Evolutionary conservation across 1,140 invertebrate genomes (phyloP).

Genomic region (Caenorhabditis inopinata): DNA sequence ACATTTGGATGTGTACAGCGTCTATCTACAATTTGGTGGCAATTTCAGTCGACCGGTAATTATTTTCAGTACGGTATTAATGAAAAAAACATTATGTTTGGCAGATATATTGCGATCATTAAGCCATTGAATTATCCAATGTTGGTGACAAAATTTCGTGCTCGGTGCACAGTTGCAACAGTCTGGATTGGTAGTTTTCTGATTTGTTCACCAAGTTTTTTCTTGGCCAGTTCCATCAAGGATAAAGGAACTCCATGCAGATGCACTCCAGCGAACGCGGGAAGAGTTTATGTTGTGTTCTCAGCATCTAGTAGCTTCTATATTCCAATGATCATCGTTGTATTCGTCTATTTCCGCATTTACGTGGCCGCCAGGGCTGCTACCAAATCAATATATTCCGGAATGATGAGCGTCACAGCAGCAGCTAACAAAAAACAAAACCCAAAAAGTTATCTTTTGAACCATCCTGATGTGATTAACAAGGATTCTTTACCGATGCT

Average conservation of each 20-base stretch:
- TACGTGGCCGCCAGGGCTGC: slow-evolving; percentile 86
- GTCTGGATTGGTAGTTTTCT: slow-evolving; percentile 88
- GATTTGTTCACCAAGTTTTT: slow-evolving; percentile 77
- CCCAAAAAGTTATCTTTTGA: slow-evolving; percentile 57
- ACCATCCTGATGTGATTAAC: slow-evolving; percentile 67
- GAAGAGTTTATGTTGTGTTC: slow-evolving; percentile 89
- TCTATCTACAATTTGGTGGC: slow-evolving; percentile 94
- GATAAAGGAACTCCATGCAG: slow-evolving; percentile 49
- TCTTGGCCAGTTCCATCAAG: slow-evolving; percentile 31
- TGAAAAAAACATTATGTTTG: background rate
- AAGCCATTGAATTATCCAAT: slow-evolving; percentile 96
- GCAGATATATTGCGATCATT: slow-evolving; percentile 78
- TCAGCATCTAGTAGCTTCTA: slow-evolving; percentile 92
- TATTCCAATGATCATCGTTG: slow-evolving; percentile 90
- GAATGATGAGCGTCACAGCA: slow-evolving; percentile 78
- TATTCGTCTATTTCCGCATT: slow-evolving; percentile 93
- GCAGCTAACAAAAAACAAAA: slow-evolving; percentile 68
- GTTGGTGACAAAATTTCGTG: slow-evolving; percentile 85
- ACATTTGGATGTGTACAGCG: slow-evolving; percentile 92
- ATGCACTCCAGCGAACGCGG: slow-evolving; percentile 71
- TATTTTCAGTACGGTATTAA: background rate
- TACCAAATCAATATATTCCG: slow-evolving; percentile 79
- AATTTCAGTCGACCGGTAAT: slow-evolving; percentile 79
- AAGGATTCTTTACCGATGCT: slow-evolving; percentile 81
- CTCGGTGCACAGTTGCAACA: slow-evolving; percentile 82